These are phyloP conservation scores for Pararge aegeria DNA, from an alignment of 1,140 invertebrate genomes.

Conservation along the genomic window DNA sequence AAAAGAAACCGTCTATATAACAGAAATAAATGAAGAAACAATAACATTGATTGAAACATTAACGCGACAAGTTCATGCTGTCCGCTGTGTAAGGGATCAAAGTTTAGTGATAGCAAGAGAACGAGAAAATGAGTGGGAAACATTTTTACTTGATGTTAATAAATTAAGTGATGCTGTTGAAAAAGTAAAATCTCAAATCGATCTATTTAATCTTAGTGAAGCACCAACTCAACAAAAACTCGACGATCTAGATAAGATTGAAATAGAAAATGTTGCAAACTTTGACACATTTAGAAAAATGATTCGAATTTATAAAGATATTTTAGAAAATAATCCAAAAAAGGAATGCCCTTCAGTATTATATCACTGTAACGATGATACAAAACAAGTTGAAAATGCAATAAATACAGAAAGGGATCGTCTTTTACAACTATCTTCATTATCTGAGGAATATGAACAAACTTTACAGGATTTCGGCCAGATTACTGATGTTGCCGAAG, in stretches of 20 bases:
- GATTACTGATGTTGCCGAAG: conserved; percentile 90
- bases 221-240: conserved; percentile 82
- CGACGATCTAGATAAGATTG: conserved; percentile 83
- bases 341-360: conserved; percentile 83
- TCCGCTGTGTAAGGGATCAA: conserved; percentile 82
- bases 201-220: conserved; percentile 81
- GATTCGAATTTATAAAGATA: conserved; percentile 48
- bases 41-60: conserved; percentile 67
- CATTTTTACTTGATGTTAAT: conserved; percentile 83
- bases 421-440: conserved; percentile 84
- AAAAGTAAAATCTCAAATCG: conserved; percentile 79
- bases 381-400: conserved; percentile 83
- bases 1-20: conserved; percentile 62
- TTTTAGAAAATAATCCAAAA: conserved; percentile 57
- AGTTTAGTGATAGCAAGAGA: conserved; percentile 81
- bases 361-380: conserved; percentile 83
- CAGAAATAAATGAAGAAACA: conserved; percentile 70
- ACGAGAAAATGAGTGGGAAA: conserved; percentile 85
- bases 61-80: conserved; percentile 74
- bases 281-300: conserved; percentile 49
- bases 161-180: conserved; percentile 78
- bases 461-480: conserved; percentile 91
- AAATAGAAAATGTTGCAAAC: conserved; percentile 79
- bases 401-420: conserved; percentile 87
- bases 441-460: conserved; percentile 92